phyloP scores from a whole-genome alignment of 2,797 vertebrate genomes.

The Anguilla pacifica region DNA sequence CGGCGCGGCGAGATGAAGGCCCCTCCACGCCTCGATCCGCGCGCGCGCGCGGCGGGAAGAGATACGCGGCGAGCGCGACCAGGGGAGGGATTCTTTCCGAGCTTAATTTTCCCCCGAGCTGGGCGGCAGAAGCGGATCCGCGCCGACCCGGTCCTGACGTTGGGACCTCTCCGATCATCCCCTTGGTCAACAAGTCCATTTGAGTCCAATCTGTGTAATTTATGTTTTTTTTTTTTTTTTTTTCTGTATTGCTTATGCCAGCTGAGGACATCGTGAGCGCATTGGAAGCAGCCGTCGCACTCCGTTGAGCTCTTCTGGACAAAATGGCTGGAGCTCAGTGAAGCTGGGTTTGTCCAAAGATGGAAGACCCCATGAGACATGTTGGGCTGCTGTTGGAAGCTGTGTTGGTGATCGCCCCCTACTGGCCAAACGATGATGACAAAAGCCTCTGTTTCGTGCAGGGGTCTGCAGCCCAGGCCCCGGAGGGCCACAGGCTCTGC shows the following conservation, averaged over 20 bases:
- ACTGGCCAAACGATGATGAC: too few species aligned
- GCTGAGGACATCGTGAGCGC: background rate
- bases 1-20: slow-evolving; percentile 40
- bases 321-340: too few species aligned
- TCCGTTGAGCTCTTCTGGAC: background rate
- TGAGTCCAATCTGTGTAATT: background rate
- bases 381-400: background rate
- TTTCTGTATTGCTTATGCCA: background rate
- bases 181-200: background rate
- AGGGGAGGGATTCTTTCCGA: background rate
- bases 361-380: too few species aligned
- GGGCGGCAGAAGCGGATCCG: background rate
- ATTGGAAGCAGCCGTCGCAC: background rate
- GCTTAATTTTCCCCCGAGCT: background rate
- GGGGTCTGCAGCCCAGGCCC: too few species aligned
- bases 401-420: background rate
- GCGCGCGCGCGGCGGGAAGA: background rate
- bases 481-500: too few species aligned
- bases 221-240: background rate
- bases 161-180: background rate
- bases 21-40: background rate
- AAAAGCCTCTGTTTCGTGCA: too few species aligned
- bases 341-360: background rate
- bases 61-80: background rate
- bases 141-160: background rate